Conservation (phyloP, 2,113 vertebrate genomes). For the Xiphophorus maculatus region DNA sequence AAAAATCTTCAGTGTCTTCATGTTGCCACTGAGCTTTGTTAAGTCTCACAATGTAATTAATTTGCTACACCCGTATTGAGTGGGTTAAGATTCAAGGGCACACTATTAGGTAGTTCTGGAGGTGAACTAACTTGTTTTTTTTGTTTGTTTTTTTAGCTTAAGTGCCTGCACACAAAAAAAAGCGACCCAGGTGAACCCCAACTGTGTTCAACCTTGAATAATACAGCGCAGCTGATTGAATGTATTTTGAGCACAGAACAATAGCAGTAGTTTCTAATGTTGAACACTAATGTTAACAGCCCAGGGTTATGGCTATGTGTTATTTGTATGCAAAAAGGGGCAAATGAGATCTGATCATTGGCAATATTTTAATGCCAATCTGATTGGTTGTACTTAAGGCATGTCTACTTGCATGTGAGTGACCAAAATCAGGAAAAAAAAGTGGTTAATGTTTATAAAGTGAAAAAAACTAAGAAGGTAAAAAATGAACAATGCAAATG, state of each 20-base stretch:
- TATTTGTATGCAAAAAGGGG: not conserved
- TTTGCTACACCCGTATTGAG: no score
- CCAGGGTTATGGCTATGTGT: not conserved
- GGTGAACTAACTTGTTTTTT: not conserved
- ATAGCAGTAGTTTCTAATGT: not conserved
- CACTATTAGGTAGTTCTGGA: not conserved
- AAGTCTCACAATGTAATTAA: no score
- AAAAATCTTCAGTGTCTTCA: no score
- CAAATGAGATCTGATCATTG: not conserved
- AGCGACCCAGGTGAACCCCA: not conserved
- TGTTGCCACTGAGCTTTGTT: no score
- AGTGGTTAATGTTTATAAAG: not conserved
- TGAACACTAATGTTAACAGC: not conserved
- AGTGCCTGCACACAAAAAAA: not conserved
- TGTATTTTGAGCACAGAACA: not conserved
- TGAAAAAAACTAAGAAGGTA: no score
- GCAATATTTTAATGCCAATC: not conserved
- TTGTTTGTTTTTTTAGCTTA: not conserved
- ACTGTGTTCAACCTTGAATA: not conserved
- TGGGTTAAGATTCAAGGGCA: no score
- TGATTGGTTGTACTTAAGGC: not conserved
- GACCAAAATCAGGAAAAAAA: no score
- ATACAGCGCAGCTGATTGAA: not conserved
- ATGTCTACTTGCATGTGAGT: not conserved
- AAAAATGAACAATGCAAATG: no score